Evolutionary conservation across 2,888 invertebrate genomes (phyloP), one percentile per base, ranked within the genome.

Genomic region (Drosophila multiciliata): DNA sequence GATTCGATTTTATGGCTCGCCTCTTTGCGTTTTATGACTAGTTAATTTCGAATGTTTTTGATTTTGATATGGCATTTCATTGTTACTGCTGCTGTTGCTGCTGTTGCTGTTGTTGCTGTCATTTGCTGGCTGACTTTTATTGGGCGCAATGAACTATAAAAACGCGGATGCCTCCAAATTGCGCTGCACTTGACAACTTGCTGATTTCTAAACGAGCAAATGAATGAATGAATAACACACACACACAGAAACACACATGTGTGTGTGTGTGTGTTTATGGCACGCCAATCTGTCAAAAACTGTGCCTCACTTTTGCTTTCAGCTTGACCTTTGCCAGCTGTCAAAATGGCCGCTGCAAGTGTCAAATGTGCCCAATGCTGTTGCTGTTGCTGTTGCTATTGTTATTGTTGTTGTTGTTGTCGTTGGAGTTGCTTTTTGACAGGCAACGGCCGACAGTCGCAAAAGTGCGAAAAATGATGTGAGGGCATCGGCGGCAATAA

Each of bases 271-370:
- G 15, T 38, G 40, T 58, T 20, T 61, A 35, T 58, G 40, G 32
- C 45, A 49, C 49, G 68, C 33, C 87, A 91, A 91, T 90, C 90
- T 92, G 91, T 91, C 91, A 91, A 84, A 89, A 78, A 70, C 42
- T 57, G 48, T 54, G 55, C 33, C 53, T 86, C 90, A 91, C 90
- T 86, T 82, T 89, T 87, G 62, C 85, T 86, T 86, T 89, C 84
- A 66, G 67, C 57, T 67, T 91, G 90, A 90, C 91, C 90, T 91
- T 84, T 90, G 67, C 77, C 73, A 77, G 78, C 75, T 90, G 88
- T 89, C 90, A 86, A 90, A 90, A 83, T 90, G 88, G 78, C 75
- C 74, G 78, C 82, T 72, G 81, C 73, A 78, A 83, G 74, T 83
- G 84, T 83, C 87, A 80, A 71, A 73, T 73, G 45, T 45, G 45